Conservation (phyloP, 2,888 invertebrate species). For the Hydrotaea diabolus region DNA sequence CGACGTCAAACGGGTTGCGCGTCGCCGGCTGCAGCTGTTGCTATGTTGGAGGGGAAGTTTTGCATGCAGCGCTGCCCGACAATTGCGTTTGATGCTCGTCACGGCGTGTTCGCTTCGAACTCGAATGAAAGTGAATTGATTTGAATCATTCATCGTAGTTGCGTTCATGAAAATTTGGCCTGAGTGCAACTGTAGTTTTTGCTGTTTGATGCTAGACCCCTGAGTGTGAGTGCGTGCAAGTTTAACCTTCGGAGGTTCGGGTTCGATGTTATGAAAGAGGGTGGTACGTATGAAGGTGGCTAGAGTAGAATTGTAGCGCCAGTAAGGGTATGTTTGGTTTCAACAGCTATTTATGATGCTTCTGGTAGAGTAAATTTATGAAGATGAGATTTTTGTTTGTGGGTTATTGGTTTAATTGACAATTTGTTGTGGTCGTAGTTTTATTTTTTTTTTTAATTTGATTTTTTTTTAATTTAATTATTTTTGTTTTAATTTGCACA, state of each 20-base stretch:
- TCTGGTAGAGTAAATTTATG: conserved; percentile 3
- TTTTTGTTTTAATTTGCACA: no score
- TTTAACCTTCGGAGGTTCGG: background rate
- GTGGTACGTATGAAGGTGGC: conserved; percentile 17
- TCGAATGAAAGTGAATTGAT: conserved; percentile 64
- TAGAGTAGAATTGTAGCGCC: conserved; percentile 27
- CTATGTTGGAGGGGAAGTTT: conserved; percentile 58
- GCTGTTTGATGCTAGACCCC: background rate
- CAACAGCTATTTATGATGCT: background rate
- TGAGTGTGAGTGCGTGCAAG: no score
- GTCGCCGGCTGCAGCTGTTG: conserved; percentile 3
- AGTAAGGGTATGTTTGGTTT: conserved; percentile 45
- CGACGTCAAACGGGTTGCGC: conserved; percentile 39
- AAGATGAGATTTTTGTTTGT: conserved; percentile 55
- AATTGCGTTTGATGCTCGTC: conserved; percentile 19
- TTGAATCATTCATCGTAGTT: conserved; percentile 39
- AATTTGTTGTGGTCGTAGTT: background rate
- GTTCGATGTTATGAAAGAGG: background rate
- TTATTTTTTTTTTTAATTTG: no score
- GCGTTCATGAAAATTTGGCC: conserved; percentile 58
- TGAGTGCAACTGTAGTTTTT: background rate
- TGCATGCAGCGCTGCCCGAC: background rate
- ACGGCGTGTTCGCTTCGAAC: conserved; percentile 27
- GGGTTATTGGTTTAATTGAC: conserved; percentile 63
- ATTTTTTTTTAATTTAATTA: no score